Evolutionary conservation across 2,113 vertebrate genomes (phyloP).

Genomic region (Microtus richardsoni): DNA sequence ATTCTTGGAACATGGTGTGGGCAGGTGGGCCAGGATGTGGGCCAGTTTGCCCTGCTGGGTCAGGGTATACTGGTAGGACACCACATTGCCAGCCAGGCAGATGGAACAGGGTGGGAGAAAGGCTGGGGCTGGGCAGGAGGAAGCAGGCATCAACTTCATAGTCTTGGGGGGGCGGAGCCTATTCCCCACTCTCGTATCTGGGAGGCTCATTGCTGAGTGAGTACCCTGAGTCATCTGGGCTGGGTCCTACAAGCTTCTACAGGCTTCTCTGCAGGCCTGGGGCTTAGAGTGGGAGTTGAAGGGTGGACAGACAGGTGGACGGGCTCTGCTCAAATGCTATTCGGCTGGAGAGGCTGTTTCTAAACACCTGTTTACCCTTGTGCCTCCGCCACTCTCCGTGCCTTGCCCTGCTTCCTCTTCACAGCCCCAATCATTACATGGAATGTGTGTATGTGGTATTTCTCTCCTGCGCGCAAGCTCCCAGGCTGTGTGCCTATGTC

Average conservation of each 20-base stretch:
- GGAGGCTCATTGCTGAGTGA: neutral
- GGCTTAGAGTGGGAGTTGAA: neutral
- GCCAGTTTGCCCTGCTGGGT: neutral
- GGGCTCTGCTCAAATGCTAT: neutral
- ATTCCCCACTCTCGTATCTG: neutral
- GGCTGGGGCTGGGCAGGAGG: neutral
- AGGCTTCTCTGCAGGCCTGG: neutral
- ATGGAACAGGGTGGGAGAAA: neutral
- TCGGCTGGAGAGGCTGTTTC: neutral
- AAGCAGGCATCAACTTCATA: neutral
- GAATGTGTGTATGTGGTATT: neutral
- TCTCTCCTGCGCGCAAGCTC: neutral
- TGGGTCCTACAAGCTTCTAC: constrained; percentile 38
- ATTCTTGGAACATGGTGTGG: neutral
- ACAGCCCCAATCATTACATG: neutral
- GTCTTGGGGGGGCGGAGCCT: neutral
- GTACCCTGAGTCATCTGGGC: constrained; percentile 60
- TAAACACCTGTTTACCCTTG: neutral
- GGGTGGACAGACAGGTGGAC: neutral
- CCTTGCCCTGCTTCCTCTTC: neutral
- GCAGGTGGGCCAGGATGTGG: neutral
- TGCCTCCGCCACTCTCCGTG: neutral
- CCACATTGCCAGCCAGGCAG: neutral
- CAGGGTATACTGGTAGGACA: neutral
- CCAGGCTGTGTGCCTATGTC: neutral